phyloP scores from a whole-genome alignment of 2,113 vertebrate species.

The Opisthocomus hoazin region DNA sequence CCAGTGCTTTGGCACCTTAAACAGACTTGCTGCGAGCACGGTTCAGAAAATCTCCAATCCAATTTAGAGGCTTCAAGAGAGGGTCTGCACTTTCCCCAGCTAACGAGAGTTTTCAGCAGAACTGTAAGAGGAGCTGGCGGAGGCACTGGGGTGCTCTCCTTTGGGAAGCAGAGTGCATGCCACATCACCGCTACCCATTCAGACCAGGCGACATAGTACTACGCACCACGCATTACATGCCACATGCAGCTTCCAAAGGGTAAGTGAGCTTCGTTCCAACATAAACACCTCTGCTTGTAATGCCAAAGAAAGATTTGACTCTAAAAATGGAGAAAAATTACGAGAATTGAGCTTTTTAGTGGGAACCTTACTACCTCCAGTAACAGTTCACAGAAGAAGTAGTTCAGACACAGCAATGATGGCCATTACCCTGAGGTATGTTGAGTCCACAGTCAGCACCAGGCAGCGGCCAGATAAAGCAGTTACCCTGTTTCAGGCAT shows the following conservation, averaged over 20 bases:
- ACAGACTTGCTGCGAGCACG: accelerated
- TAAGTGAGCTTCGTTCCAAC: not conserved
- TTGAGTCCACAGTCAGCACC: not conserved
- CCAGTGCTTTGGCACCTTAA: not conserved
- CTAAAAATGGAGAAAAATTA: not conserved
- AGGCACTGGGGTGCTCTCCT: not conserved
- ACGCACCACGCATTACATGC: no score
- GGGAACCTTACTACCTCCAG: not conserved
- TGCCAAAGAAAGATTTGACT: not conserved
- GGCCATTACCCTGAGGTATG: not conserved
- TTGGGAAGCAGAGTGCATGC: not conserved
- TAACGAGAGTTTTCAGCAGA: not conserved
- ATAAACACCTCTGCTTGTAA: not conserved
- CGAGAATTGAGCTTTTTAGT: not conserved
- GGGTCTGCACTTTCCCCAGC: not conserved
- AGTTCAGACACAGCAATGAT: not conserved
- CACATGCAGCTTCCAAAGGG: not conserved
- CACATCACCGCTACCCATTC: accelerated
- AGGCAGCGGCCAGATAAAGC: not conserved
- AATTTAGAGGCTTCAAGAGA: not conserved
- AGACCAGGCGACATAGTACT: not conserved
- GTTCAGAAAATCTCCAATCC: not conserved
- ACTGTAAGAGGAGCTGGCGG: accelerated
- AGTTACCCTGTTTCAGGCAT: accelerated
- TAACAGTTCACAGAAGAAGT: not conserved